Evolutionary conservation across 2,113 vertebrate species (phyloP).

Genomic region (Asarcornis scutulata): DNA sequence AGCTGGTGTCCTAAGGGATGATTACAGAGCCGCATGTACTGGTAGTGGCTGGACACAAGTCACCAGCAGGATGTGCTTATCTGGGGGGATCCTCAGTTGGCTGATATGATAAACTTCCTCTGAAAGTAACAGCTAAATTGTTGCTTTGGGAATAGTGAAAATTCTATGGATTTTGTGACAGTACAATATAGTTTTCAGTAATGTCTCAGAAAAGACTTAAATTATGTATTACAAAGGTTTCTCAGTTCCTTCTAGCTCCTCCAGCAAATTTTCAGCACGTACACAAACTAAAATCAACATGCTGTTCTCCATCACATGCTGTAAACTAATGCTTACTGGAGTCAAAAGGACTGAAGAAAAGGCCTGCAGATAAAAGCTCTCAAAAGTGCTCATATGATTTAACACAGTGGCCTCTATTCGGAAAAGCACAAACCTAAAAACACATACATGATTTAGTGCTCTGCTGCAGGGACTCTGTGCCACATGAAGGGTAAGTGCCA

Average conservation of each 20-base stretch:
- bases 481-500: not conserved
- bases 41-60: not conserved
- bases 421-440: not conserved
- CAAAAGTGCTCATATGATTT: not conserved
- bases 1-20: not conserved
- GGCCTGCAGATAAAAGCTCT: not conserved
- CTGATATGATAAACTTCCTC: not conserved
- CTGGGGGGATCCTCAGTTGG: not conserved
- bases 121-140: not conserved
- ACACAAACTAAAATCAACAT: not conserved
- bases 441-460: not conserved
- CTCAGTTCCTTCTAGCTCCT: not conserved
- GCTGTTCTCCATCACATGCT: not conserved
- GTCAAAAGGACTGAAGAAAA: not conserved
- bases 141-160: not conserved
- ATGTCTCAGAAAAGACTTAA: not conserved
- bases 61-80: not conserved
- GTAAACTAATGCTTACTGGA: not conserved
- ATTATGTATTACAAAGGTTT: not conserved
- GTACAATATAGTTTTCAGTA: not conserved
- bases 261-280: not conserved
- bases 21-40: accelerated
- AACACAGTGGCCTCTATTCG: not conserved
- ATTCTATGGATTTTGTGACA: not conserved
- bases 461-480: not conserved